These are phyloP conservation scores for Phyllotreta striolata DNA, from an alignment of 2,888 invertebrate genomes.

Conservation along the genomic window DNA sequence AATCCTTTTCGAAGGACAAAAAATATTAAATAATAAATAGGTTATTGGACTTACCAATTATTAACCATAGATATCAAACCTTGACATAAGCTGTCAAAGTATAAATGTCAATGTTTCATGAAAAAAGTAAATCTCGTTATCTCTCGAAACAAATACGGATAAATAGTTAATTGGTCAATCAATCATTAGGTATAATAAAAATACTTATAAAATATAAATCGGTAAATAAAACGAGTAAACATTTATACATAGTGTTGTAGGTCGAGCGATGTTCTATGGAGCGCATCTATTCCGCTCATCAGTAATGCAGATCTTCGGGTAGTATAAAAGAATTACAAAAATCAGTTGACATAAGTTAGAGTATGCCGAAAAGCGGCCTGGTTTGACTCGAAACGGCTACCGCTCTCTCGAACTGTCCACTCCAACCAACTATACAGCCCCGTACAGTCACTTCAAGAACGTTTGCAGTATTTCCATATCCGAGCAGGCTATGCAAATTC, in stretches of 20 bases:
- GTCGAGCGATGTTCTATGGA: slow-evolving; percentile 21
- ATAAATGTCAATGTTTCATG: too few species aligned
- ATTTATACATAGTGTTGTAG: neutral
- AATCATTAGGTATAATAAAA: too few species aligned
- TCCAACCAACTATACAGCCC: slow-evolving; percentile 52
- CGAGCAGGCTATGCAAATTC: slow-evolving; percentile 61
- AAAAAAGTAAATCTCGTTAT: too few species aligned
- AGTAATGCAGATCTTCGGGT: slow-evolving; percentile 35
- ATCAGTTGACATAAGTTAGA: slow-evolving; percentile 60
- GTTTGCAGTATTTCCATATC: slow-evolving; percentile 60
- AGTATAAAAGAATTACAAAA: slow-evolving; percentile 53
- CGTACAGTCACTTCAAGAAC: slow-evolving; percentile 57
- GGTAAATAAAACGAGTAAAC: slow-evolving; percentile 6
- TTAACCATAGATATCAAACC: too few species aligned
- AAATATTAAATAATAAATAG: too few species aligned
- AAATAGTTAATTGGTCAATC: too few species aligned
- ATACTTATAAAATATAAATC: too few species aligned
- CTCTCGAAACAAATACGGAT: too few species aligned
- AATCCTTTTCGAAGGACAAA: too few species aligned
- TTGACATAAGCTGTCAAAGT: too few species aligned
- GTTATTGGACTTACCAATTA: too few species aligned
- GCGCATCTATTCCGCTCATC: slow-evolving; percentile 37
- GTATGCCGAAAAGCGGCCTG: slow-evolving; percentile 59
- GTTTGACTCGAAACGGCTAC: slow-evolving; percentile 51
- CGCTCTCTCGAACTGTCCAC: slow-evolving; percentile 54